These are phyloP conservation scores for Helostoma temminkii DNA, from an alignment of 2,797 vertebrate genomes.

Conservation along the genomic window DNA sequence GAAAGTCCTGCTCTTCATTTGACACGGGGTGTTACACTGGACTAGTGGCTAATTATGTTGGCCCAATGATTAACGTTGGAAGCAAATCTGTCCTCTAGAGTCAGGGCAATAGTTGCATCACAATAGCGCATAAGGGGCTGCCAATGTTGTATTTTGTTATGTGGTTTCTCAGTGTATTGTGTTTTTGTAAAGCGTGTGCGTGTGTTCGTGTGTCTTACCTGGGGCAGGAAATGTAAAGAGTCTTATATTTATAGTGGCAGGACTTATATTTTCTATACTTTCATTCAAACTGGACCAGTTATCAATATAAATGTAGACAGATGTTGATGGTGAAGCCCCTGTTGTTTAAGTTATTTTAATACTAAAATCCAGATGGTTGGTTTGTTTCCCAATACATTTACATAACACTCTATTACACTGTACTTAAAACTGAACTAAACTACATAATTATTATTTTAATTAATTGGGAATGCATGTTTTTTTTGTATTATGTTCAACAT, in stretches of 20 bases:
- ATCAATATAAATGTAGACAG: no score
- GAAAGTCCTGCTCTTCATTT: conserved; percentile 75
- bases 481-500: not conserved
- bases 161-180: conserved; percentile 18
- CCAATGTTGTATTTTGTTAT: conserved; percentile 8
- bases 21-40: conserved; percentile 69
- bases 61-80: conserved; percentile 75
- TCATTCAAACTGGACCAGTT: no score
- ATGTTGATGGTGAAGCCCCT: no score
- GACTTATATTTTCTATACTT: conserved; percentile 27
- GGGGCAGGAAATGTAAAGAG: conserved; percentile 41
- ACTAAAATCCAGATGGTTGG: no score
- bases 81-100: conserved; percentile 59
- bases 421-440: no score
- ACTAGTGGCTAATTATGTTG: conserved; percentile 74
- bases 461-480: not conserved
- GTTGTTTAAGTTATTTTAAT: no score
- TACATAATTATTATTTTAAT: not conserved
- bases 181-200: no score
- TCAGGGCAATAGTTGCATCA: conserved; percentile 62
- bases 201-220: no score
- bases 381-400: no score
- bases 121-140: conserved; percentile 34
- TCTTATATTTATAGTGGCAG: conserved; percentile 31
- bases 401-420: no score